Evolutionary conservation across 2,888 invertebrate species (phyloP).

Genomic region (Polia nebulosa): DNA sequence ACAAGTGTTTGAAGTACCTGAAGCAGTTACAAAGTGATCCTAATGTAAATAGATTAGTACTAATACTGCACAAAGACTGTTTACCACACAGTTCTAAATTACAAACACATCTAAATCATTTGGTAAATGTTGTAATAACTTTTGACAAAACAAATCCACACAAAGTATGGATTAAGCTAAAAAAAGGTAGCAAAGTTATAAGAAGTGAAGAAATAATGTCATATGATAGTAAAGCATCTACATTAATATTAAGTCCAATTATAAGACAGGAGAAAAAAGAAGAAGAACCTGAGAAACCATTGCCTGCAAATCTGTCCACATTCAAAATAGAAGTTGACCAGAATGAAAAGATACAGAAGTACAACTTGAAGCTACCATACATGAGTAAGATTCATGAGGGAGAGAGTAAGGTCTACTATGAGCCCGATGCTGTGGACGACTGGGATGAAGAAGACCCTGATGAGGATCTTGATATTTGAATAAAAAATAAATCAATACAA

Average conservation of each 20-base stretch:
- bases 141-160: slow-evolving; percentile 72
- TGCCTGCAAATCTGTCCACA: slow-evolving; percentile 88
- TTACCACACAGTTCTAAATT: slow-evolving; percentile 81
- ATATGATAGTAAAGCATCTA: slow-evolving; percentile 77
- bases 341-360: slow-evolving; percentile 91
- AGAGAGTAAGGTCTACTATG: slow-evolving; percentile 93
- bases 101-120: slow-evolving; percentile 85
- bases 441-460: slow-evolving; percentile 97
- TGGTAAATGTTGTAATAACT: slow-evolving; percentile 82
- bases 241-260: slow-evolving; percentile 75
- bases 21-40: slow-evolving; percentile 70
- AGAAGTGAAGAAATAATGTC: slow-evolving; percentile 83
- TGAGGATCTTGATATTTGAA: slow-evolving; percentile 94
- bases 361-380: slow-evolving; percentile 92
- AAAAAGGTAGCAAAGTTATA: slow-evolving; percentile 90
- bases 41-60: slow-evolving; percentile 78
- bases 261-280: slow-evolving; percentile 74
- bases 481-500: slow-evolving; percentile 48
- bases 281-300: slow-evolving; percentile 81
- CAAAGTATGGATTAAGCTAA: slow-evolving; percentile 82
- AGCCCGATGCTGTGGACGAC: slow-evolving; percentile 95
- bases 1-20: slow-evolving; percentile 75
- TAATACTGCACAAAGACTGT: slow-evolving; percentile 89
- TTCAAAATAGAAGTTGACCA: slow-evolving; percentile 93
- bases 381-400: slow-evolving; percentile 88